Evolutionary conservation across 2,888 invertebrate species (phyloP).

Genomic region (Gasteruption jaculator): DNA sequence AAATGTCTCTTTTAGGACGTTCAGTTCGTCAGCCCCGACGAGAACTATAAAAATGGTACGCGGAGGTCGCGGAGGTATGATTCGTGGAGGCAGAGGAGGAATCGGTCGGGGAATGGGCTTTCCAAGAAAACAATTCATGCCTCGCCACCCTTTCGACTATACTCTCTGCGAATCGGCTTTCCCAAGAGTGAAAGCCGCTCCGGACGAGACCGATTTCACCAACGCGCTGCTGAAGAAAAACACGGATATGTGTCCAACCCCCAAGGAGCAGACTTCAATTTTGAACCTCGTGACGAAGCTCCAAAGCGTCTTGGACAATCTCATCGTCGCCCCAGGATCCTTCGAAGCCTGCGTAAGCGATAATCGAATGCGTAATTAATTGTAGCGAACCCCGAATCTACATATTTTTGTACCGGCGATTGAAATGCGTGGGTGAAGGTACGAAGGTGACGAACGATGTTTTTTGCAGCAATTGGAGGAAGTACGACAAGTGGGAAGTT

Average conservation of each 20-base stretch:
- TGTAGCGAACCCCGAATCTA: too few relatives aligned
- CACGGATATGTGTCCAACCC: constrained; percentile 84
- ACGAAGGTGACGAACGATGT: too few relatives aligned
- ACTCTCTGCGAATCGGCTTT: constrained; percentile 86
- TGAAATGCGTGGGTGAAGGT: too few relatives aligned
- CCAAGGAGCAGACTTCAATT: constrained; percentile 88
- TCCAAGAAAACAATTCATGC: constrained; percentile 62
- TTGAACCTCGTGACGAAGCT: constrained; percentile 91
- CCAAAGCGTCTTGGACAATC: constrained; percentile 89
- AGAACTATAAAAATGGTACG: constrained; percentile 70
- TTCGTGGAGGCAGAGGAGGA: constrained; percentile 65
- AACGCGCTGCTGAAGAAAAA: constrained; percentile 90
- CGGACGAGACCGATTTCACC: constrained; percentile 82
- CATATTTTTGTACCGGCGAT: too few relatives aligned
- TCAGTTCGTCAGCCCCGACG: too few relatives aligned
- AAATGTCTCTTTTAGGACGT: too few relatives aligned
- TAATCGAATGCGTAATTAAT: too few relatives aligned
- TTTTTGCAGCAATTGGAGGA: constrained; percentile 78
- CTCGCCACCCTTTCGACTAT: constrained; percentile 82
- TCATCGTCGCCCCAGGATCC: constrained; percentile 89
- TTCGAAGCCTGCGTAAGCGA: constrained; percentile 95
- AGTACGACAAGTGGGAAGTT: constrained; percentile 94
- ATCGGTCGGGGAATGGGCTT: constrained; percentile 64
- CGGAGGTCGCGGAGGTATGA: constrained; percentile 61
- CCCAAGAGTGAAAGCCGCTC: constrained; percentile 74